Evolutionary conservation across 2,888 invertebrate species (phyloP).

Genomic region (Drosophila recens): DNA sequence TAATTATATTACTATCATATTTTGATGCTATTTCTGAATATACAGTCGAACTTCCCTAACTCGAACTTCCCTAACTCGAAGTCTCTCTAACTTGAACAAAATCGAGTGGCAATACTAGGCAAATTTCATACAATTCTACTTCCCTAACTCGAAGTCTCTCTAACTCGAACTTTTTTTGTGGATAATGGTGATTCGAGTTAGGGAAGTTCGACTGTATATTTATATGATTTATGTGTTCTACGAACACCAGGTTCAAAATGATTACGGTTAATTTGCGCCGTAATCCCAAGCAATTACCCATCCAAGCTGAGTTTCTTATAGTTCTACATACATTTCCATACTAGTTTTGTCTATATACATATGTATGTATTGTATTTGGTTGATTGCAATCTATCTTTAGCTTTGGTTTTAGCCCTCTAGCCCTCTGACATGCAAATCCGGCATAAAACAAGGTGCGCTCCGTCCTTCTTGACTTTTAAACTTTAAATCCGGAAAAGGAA

Average conservation of each 20-base stretch:
- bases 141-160: too few species aligned
- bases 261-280: background rate
- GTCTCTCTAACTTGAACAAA: too few species aligned
- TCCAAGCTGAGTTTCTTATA: background rate
- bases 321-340: background rate
- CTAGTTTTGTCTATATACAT: background rate
- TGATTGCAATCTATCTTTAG: slow-evolving; percentile 68
- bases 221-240: background rate
- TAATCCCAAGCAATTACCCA: background rate
- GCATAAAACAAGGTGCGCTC: slow-evolving; percentile 48
- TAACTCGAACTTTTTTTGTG: too few species aligned
- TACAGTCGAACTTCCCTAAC: too few species aligned
- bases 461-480: slow-evolving; percentile 67
- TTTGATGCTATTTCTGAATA: background rate
- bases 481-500: slow-evolving; percentile 66
- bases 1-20: background rate
- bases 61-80: too few species aligned
- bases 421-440: slow-evolving; percentile 54
- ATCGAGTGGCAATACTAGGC: too few species aligned
- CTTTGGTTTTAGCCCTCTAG: slow-evolving; percentile 28
- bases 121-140: too few species aligned
- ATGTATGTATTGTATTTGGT: background rate
- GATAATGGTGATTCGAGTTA: too few species aligned
- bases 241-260: background rate
- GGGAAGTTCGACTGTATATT: too few species aligned